Evolutionary conservation across 1,140 invertebrate genomes (phyloP).

Genomic region (Drosophila ercepeae): DNA sequence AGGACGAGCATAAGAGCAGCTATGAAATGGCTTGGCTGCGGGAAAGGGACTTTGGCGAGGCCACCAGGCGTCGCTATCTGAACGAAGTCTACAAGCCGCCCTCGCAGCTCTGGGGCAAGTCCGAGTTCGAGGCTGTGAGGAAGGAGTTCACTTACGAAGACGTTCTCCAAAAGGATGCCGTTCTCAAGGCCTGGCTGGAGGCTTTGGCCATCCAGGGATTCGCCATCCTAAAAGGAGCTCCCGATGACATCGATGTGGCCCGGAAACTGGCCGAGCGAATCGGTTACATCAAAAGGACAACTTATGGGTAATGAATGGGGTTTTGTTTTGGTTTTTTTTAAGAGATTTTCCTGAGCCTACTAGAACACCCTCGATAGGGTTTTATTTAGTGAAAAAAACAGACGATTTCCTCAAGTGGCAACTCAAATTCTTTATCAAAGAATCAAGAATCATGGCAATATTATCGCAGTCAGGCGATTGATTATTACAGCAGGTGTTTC

Average conservation of each 20-base stretch:
- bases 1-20: conserved; percentile 86
- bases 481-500: conserved; percentile 8
- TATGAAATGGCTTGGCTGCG: conserved; percentile 85
- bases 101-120: conserved; percentile 85
- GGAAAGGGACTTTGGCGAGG: conserved; percentile 85
- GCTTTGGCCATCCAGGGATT: conserved; percentile 87
- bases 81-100: conserved; percentile 85
- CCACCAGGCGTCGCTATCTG: conserved; percentile 84
- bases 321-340: background rate
- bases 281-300: conserved; percentile 88
- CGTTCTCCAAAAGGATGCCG: conserved; percentile 81
- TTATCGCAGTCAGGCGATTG: conserved; percentile 18
- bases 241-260: conserved; percentile 84
- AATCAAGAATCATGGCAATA: conserved; percentile 10
- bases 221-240: conserved; percentile 86
- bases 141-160: conserved; percentile 85
- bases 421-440: conserved; percentile 7
- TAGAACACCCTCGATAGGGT: background rate
- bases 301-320: conserved; percentile 86
- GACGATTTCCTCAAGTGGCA: background rate
- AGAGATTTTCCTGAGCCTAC: too few relatives aligned
- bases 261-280: conserved; percentile 86
- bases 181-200: conserved; percentile 86
- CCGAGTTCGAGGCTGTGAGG: conserved; percentile 84
- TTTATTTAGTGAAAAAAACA: too few relatives aligned